These are phyloP conservation scores for Onychomys torridus DNA, from an alignment of 2,797 vertebrate genomes.

Conservation along the genomic window DNA sequence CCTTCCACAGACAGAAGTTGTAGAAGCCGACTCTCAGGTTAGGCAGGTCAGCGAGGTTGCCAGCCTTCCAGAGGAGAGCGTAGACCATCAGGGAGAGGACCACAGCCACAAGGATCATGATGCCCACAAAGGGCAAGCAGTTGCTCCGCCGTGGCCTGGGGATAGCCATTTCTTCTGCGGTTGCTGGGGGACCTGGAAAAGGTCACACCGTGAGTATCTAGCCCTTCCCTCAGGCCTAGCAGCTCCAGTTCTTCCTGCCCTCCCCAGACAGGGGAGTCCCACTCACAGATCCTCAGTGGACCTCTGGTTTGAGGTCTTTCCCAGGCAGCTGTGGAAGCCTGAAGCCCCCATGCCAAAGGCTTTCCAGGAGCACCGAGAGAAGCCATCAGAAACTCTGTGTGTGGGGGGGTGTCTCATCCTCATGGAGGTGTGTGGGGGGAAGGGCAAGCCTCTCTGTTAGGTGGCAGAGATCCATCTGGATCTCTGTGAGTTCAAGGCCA, in stretches of 20 bases:
- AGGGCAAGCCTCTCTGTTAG: not conserved
- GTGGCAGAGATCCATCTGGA: too few relatives aligned
- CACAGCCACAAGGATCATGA: not conserved
- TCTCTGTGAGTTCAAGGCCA: too few relatives aligned
- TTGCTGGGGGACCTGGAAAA: not conserved
- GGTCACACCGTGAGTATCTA: slow-evolving; percentile 10
- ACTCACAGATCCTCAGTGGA: not conserved
- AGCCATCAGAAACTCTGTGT: not conserved
- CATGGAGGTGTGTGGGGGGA: not conserved
- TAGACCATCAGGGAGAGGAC: slow-evolving; percentile 80
- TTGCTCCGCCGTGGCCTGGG: fast-evolving
- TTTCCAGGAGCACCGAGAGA: too few relatives aligned
- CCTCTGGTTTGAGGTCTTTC: not conserved
- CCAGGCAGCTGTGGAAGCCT: not conserved
- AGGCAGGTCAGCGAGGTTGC: slow-evolving; percentile 82
- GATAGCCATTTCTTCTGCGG: not conserved
- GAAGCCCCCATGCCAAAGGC: not conserved
- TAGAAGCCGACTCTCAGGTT: slow-evolving; percentile 86
- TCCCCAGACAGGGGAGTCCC: not conserved
- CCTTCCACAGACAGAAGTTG: slow-evolving; percentile 87
- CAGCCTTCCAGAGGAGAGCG: slow-evolving; percentile 76
- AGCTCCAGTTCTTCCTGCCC: not conserved
- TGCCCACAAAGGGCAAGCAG: not conserved
- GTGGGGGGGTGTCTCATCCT: not conserved
- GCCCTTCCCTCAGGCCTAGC: not conserved